These are phyloP conservation scores for Aleiodes sp. DNA, from an alignment of 1,140 invertebrate genomes.

Conservation along the genomic window DNA sequence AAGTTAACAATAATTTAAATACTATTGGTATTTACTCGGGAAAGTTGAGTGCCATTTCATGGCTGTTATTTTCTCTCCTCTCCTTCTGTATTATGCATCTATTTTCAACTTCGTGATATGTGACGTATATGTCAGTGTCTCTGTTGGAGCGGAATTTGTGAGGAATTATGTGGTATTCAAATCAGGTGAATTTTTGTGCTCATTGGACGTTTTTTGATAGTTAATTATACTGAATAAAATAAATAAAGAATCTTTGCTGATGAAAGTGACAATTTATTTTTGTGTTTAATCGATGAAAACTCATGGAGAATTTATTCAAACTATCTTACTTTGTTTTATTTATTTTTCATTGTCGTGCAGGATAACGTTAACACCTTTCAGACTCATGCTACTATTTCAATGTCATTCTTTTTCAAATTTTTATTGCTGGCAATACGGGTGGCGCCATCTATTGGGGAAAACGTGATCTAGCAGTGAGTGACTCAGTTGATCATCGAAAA, in stretches of 20 bases:
- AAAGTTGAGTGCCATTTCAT: background rate
- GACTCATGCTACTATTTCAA: no score
- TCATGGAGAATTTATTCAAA: no score
- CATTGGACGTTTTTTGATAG: background rate
- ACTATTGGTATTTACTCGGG: background rate
- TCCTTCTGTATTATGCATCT: background rate
- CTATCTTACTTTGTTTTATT: no score
- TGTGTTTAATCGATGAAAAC: no score
- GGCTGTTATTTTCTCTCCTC: background rate
- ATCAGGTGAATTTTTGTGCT: background rate
- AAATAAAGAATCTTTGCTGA: no score
- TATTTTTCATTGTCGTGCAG: no score
- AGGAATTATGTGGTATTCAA: background rate
- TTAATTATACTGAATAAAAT: no score
- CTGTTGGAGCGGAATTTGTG: slow-evolving; percentile 11
- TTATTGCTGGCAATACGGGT: background rate
- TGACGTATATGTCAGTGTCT: slow-evolving; percentile 8
- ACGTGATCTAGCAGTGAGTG: background rate
- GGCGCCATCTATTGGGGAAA: background rate
- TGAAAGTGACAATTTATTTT: no score
- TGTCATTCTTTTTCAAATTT: background rate
- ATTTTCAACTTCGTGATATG: slow-evolving; percentile 15
- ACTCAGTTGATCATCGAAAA: background rate
- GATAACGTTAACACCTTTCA: no score
- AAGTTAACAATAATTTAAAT: background rate